Evolutionary conservation across 2,113 vertebrate species (phyloP), one percentile per base, ranked within the genome.

Genomic region (Acanthisitta chloris): DNA sequence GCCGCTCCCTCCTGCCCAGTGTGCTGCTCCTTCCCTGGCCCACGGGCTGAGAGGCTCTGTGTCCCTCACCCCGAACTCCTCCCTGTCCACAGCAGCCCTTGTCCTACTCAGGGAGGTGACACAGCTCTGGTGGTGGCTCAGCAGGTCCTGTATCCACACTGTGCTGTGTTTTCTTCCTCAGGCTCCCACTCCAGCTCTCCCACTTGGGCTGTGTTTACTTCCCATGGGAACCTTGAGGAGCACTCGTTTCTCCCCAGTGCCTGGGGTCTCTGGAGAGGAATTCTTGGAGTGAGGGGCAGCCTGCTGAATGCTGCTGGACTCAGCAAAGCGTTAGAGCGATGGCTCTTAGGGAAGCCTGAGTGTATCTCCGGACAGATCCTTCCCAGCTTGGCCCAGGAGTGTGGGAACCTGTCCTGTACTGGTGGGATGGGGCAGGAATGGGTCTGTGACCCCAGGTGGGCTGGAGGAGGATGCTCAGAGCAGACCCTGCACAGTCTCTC

Each of bases 1-100:
- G 90, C 90, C 52, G 42, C 86, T 92, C 25, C 64, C 85, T 93
- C 82, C 90, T 86, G 81, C 91, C 85, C 20, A 46, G 46, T 36
- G 9, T 43, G 42, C 76, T 1, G 14, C 52, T 71, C n/a, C 52
- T 21, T 84, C 45, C 85, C 82, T 3, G 2, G 23, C 72, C 61
- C 38, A 0, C 0, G 3, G 57, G 5, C 33, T 1, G 0, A 33
- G 33, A 25, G 25, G 21, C 31, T 71, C 62, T 3, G 0, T 12
- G 45, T 55, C 61, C 33, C 10, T 58, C 1, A 2, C 51, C 61
- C 43, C 43, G 8, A 16, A 3, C 52, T 34, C 29, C 62, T 59
- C 40, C 28, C 38, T 6, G 33, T 14, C 64, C 62, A n/a, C 45
- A 33, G 57, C 36, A 14, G 0, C 57, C 45, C 57, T 40, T 4